Percentiles rank a stretch among this genome's conserved stretches.
phyloP scores from a whole-genome alignment of 1,140 invertebrate species.

The Drosophila biarmipes region DNA sequence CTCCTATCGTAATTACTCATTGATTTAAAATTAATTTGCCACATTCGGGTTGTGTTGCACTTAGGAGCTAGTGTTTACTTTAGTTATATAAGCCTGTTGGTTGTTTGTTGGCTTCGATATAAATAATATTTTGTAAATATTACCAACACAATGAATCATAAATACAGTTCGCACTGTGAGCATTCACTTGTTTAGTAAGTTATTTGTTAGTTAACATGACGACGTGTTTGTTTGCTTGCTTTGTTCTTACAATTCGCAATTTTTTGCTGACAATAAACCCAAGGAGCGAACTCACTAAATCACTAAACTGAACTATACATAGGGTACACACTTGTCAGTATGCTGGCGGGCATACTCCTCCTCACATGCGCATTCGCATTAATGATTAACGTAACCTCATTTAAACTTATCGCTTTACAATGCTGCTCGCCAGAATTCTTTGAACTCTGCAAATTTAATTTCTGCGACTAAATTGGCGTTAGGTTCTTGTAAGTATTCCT shows the following conservation, averaged over 20 bases:
- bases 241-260: conserved; percentile 68
- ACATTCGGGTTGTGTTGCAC: conserved; percentile 62
- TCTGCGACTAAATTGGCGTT: conserved; percentile 74
- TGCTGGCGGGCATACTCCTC: neutral
- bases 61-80: conserved; percentile 52
- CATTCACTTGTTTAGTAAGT: conserved; percentile 65
- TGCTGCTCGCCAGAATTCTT: conserved; percentile 62
- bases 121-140: conserved; percentile 78
- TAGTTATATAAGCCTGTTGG: conserved; percentile 41
- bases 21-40: conserved; percentile 76
- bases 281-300: conserved; percentile 26
- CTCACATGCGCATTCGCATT: conserved; percentile 43
- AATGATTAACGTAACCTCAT: conserved; percentile 19
- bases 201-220: conserved; percentile 79
- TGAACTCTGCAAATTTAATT: conserved; percentile 50
- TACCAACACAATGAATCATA: conserved; percentile 70
- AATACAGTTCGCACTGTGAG: conserved; percentile 66
- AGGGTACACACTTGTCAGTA: conserved; percentile 49
- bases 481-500: conserved; percentile 73
- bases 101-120: conserved; percentile 40
- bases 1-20: conserved; percentile 41
- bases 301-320: conserved; percentile 69
- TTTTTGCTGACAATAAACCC: conserved; percentile 50
- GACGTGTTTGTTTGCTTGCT: conserved; percentile 74
- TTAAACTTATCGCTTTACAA: conserved; percentile 58